phyloP scores from a whole-genome alignment of 2,888 invertebrate genomes.

The Mythimna lalbum region DNA sequence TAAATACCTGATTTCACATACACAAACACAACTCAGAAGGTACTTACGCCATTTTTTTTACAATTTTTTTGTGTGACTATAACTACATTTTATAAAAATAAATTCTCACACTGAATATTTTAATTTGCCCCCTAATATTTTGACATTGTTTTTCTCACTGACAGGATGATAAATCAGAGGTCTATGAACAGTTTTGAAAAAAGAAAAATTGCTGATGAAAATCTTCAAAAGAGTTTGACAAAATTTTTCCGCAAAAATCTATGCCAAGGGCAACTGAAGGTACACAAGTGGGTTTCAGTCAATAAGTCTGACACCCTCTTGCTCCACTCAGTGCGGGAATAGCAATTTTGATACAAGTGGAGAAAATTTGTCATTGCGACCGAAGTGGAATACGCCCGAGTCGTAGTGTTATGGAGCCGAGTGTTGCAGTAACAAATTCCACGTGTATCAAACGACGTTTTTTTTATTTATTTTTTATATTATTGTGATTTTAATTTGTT shows the following conservation, averaged over 20 bases:
- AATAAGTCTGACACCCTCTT: too few relatives aligned
- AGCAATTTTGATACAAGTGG: too few relatives aligned
- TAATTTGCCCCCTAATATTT: background rate
- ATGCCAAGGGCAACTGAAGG: too few relatives aligned
- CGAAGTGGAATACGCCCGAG: too few relatives aligned
- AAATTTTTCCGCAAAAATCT: background rate
- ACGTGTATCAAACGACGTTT: too few relatives aligned
- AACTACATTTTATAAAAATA: constrained; percentile 42
- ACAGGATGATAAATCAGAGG: constrained; percentile 4
- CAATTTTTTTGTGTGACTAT: constrained; percentile 36
- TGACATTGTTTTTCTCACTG: constrained; percentile 30
- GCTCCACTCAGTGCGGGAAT: too few relatives aligned
- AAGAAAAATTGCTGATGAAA: background rate
- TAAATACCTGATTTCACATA: background rate
- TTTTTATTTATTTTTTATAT: too few relatives aligned
- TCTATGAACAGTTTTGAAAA: background rate
- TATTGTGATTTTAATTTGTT: too few relatives aligned
- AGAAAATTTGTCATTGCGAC: too few relatives aligned
- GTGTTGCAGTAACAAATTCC: too few relatives aligned
- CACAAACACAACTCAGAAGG: background rate
- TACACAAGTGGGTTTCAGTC: too few relatives aligned
- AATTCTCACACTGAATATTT: constrained; percentile 33
- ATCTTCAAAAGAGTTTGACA: constrained; percentile 13
- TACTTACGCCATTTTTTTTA: constrained; percentile 74
- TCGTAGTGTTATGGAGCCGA: too few relatives aligned